Evolutionary conservation across 1,140 invertebrate species (phyloP).

Genomic region (Drosophila parabipectinata): DNA sequence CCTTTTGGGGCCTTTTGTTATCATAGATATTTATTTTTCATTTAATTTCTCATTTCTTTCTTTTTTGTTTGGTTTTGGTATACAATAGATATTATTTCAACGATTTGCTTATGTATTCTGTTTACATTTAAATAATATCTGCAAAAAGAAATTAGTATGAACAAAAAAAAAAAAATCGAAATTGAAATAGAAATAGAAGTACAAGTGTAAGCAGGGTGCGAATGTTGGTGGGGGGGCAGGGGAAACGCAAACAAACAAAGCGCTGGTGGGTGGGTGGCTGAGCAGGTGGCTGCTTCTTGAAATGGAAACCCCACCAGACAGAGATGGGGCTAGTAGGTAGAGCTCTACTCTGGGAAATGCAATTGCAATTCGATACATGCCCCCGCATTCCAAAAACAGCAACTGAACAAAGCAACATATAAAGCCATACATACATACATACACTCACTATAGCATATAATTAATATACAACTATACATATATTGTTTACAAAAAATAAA

Average conservation of each 20-base stretch:
- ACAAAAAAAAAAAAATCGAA: slow-evolving; percentile 51
- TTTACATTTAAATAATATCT: slow-evolving; percentile 83
- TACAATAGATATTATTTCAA: slow-evolving; percentile 51
- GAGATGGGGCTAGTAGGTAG: neutral
- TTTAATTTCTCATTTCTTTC: slow-evolving; percentile 5
- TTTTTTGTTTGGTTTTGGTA: slow-evolving; percentile 20
- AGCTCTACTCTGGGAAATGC: too few relatives aligned
- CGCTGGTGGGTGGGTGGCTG: slow-evolving; percentile 23
- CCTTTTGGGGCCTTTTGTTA: slow-evolving; percentile 28
- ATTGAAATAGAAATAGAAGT: slow-evolving; percentile 23
- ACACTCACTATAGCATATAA: neutral
- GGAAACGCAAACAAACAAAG: slow-evolving; percentile 37
- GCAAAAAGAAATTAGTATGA: slow-evolving; percentile 79
- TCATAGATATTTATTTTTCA: slow-evolving; percentile 19
- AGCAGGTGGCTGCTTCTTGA: slow-evolving; percentile 10
- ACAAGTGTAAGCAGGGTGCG: slow-evolving; percentile 19
- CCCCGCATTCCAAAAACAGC: neutral
- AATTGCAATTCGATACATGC: slow-evolving; percentile 26
- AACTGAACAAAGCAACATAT: slow-evolving; percentile 3
- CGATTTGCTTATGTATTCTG: slow-evolving; percentile 53
- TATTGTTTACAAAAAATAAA: neutral
- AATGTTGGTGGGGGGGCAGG: neutral
- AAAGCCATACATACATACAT: neutral
- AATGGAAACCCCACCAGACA: slow-evolving; percentile 2
- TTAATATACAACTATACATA: neutral